Evolutionary conservation across 2,797 vertebrate genomes (phyloP).

Genomic region (Rhinogobio ventralis): DNA sequence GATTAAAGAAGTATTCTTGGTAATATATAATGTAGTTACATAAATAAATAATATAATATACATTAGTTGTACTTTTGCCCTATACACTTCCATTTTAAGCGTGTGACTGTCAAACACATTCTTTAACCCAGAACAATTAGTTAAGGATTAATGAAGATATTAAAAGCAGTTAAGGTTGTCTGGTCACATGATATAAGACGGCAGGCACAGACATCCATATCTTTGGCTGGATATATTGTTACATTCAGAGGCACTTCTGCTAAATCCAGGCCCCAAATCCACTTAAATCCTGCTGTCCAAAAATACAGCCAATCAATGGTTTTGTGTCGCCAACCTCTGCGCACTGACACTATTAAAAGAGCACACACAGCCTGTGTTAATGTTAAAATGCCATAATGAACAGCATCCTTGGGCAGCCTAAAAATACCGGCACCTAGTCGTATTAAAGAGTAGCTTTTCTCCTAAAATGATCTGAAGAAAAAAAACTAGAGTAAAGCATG

Average conservation of each 20-base stretch:
- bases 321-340: slow-evolving; percentile 18
- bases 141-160: not conserved
- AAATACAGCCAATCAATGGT: slow-evolving; percentile 41
- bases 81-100: not conserved
- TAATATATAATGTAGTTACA: no score
- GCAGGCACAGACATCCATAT: not conserved
- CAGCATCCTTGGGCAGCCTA: slow-evolving; percentile 23
- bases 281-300: slow-evolving; percentile 23
- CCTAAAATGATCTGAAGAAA: not conserved
- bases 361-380: slow-evolving; percentile 17
- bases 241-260: slow-evolving; percentile 13
- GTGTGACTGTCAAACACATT: not conserved
- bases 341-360: slow-evolving; percentile 21
- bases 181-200: not conserved
- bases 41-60: no score
- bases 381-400: slow-evolving; percentile 39
- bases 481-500: not conserved
- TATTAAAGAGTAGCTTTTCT: slow-evolving; percentile 9
- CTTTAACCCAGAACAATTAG: not conserved
- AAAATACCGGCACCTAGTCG: slow-evolving; percentile 4
- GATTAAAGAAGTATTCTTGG: not conserved
- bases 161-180: not conserved
- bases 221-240: not conserved
- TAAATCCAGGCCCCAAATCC: slow-evolving; percentile 24
- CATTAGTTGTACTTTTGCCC: not conserved